A percentile compares a stretch with the other conserved stretches of the same genome.
Evolutionary conservation across 2,113 vertebrate genomes (phyloP).

Genomic region (Dasypus novemcinctus): DNA sequence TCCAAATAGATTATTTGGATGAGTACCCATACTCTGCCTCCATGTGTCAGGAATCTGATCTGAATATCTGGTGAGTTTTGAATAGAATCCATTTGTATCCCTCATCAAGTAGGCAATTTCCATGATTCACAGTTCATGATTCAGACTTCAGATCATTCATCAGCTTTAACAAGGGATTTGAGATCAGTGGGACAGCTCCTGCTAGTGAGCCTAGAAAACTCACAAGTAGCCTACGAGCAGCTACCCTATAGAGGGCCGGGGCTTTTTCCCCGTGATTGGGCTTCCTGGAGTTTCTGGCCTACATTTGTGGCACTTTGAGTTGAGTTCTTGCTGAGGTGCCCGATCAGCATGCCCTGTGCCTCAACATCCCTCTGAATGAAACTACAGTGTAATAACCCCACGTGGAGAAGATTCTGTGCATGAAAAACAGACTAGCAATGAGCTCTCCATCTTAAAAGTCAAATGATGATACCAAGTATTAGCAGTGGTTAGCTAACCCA

Average conservation of each 20-base stretch:
- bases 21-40: neutral
- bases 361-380: neutral
- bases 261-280: neutral
- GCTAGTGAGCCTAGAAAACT: neutral
- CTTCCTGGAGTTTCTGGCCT: neutral
- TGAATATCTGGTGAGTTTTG: neutral
- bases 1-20: neutral
- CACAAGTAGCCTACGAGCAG: too few species aligned
- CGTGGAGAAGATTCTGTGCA: neutral
- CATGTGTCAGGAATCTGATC: neutral
- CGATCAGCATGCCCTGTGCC: neutral
- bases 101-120: neutral
- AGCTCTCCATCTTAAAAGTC: neutral
- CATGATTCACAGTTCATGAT: neutral
- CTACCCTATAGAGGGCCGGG: neutral
- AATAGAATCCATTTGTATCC: neutral
- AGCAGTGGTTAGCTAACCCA: neutral
- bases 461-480: neutral
- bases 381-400: neutral
- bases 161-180: neutral
- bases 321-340: neutral
- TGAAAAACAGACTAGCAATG: neutral
- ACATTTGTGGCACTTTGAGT: neutral
- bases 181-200: neutral
- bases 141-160: constrained; percentile 15